A percentile compares a stretch with the other conserved stretches of the same genome.
Conservation (phyloP, 2,797 vertebrate genomes). For the Parambassis ranga region DNA sequence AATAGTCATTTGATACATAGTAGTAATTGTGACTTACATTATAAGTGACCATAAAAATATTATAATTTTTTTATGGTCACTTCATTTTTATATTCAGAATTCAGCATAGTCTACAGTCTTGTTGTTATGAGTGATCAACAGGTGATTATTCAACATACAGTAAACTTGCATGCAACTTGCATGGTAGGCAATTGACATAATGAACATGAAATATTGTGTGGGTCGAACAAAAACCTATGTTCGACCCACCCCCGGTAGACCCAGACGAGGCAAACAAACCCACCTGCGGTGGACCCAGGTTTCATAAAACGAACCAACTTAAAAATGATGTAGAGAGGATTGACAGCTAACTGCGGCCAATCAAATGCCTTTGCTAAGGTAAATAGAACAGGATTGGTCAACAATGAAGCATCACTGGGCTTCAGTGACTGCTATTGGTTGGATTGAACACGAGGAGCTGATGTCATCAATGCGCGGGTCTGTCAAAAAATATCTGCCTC, state of each 20-base stretch:
- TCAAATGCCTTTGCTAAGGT: background rate
- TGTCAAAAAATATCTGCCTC: conserved; percentile 54
- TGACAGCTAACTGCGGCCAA: conserved; percentile 36
- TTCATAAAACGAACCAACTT: background rate
- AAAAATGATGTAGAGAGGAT: background rate
- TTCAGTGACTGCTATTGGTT: conserved; percentile 44
- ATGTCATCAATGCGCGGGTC: conserved; percentile 59
- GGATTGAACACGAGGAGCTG: conserved; percentile 44
- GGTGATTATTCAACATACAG: too few relatives aligned
- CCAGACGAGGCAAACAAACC: background rate
- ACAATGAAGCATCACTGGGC: background rate
- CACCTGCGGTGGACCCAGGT: background rate
- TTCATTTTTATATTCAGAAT: too few relatives aligned
- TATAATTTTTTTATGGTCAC: too few relatives aligned
- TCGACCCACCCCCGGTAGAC: background rate
- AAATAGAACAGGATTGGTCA: conserved; percentile 12
- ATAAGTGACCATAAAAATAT: too few relatives aligned
- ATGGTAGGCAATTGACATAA: too few relatives aligned
- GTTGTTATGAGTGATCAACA: too few relatives aligned
- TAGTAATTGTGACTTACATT: too few relatives aligned
- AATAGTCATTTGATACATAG: too few relatives aligned
- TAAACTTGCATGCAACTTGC: too few relatives aligned
- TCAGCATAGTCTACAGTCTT: too few relatives aligned
- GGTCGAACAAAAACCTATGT: too few relatives aligned
- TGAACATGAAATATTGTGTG: too few relatives aligned